Conservation (phyloP, 2,888 invertebrate species). For the Tenthredo distinguenda region DNA sequence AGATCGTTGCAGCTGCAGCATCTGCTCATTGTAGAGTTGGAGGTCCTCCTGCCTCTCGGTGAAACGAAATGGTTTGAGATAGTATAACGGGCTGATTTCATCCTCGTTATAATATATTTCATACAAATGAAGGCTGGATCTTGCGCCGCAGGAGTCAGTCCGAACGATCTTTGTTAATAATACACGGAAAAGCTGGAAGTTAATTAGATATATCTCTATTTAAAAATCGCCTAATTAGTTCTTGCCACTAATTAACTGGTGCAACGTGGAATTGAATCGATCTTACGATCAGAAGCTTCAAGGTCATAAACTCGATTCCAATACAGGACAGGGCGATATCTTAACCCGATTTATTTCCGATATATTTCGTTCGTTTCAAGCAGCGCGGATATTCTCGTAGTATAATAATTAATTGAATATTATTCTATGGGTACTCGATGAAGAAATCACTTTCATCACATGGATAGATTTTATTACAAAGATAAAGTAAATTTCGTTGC, state of each 20-base stretch:
- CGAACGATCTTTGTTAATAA: background rate
- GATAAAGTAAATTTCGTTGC: too few relatives aligned
- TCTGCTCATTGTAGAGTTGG: background rate
- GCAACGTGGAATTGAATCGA: conserved; percentile 20
- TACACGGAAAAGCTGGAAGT: background rate
- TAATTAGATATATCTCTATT: conserved; percentile 16
- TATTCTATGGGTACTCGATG: too few relatives aligned
- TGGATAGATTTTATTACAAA: too few relatives aligned
- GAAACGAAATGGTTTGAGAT: background rate
- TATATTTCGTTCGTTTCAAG: background rate
- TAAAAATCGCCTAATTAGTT: conserved; percentile 35
- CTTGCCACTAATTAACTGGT: background rate
- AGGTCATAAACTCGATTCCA: conserved; percentile 34
- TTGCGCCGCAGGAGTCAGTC: background rate
- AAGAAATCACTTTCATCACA: too few relatives aligned
- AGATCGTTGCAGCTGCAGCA: conserved; percentile 37
- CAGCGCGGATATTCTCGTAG: background rate
- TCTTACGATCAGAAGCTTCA: conserved; percentile 13
- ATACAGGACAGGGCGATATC: background rate
- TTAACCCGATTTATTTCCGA: background rate
- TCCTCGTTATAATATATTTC: conserved; percentile 37
- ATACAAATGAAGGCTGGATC: background rate
- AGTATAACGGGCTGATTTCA: background rate
- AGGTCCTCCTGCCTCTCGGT: background rate
- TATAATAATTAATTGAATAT: too few relatives aligned